Percentiles rank a stretch among this genome's conserved stretches.
phyloP scores from a whole-genome alignment of 2,888 invertebrate species.

The Andrena hattorfiana region DNA sequence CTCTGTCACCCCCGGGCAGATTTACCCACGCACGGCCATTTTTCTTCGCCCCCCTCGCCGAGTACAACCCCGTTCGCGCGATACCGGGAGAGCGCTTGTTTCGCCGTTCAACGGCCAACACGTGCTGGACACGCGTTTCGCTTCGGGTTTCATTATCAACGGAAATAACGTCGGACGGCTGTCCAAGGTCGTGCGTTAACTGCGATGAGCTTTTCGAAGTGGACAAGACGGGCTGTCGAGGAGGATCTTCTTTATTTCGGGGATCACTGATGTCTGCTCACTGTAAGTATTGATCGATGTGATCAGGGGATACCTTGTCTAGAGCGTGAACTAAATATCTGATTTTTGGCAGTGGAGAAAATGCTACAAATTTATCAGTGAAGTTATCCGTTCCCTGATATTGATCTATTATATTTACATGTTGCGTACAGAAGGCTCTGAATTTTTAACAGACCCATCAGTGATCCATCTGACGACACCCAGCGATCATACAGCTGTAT shows the following conservation, averaged over 20 bases:
- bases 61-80: not conserved
- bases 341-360: too few species aligned
- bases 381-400: too few species aligned
- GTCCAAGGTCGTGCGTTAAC: slow-evolving; percentile 55
- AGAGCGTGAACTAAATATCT: too few species aligned
- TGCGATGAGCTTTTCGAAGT: slow-evolving; percentile 38
- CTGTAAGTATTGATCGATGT: not conserved
- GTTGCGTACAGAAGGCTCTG: too few species aligned
- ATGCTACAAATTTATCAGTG: too few species aligned
- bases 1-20: slow-evolving; percentile 20
- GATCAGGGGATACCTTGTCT: not conserved
- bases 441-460: too few species aligned
- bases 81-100: slow-evolving; percentile 9
- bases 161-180: slow-evolving; percentile 53
- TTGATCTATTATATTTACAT: too few species aligned
- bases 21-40: slow-evolving; percentile 26
- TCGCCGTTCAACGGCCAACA: slow-evolving; percentile 15
- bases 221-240: not conserved
- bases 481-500: not conserved
- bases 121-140: slow-evolving; percentile 46
- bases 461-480: not conserved
- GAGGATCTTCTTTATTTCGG: not conserved
- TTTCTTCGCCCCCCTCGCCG: slow-evolving; percentile 38
- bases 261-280: not conserved
- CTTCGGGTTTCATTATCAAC: slow-evolving; percentile 61